Evolutionary conservation across 2,888 invertebrate species (phyloP).

Genomic region (Heliconius erato): DNA sequence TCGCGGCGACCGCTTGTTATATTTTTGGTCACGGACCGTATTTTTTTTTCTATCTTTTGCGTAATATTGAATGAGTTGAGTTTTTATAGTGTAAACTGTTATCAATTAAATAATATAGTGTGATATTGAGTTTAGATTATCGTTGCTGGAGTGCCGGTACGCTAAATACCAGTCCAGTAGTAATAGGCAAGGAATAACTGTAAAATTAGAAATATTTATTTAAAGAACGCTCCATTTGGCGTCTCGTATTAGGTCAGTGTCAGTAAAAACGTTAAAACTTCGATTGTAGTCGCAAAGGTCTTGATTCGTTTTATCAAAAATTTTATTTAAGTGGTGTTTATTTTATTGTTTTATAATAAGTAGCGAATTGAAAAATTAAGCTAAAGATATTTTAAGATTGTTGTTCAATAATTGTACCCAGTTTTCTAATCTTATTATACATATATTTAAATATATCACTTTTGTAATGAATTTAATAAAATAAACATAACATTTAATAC

Average conservation of each 20-base stretch:
- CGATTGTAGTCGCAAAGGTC: constrained; percentile 8
- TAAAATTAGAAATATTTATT: constrained; percentile 56
- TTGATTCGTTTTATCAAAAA: neutral
- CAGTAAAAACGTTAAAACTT: constrained; percentile 45
- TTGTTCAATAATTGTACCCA: neutral
- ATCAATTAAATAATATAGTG: constrained; percentile 54
- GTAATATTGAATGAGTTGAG: constrained; percentile 62
- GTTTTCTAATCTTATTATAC: too few species aligned
- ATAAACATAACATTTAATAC: too few species aligned
- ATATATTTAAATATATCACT: too few species aligned
- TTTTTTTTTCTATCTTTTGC: constrained; percentile 64
- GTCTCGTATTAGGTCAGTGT: constrained; percentile 56
- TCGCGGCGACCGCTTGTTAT: constrained; percentile 62
- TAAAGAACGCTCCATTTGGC: constrained; percentile 51
- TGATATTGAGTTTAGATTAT: constrained; percentile 27
- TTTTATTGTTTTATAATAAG: neutral
- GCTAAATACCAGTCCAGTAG: constrained; percentile 15
- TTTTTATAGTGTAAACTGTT: constrained; percentile 53
- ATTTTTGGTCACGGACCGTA: constrained; percentile 64
- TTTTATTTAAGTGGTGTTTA: neutral
- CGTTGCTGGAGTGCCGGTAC: constrained; percentile 40
- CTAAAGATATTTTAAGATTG: neutral
- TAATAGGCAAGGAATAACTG: constrained; percentile 40
- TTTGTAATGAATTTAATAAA: too few species aligned
- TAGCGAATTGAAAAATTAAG: neutral